Evolutionary conservation across 2,797 vertebrate genomes (phyloP).

Genomic region (Lepilemur ruficaudatus): DNA sequence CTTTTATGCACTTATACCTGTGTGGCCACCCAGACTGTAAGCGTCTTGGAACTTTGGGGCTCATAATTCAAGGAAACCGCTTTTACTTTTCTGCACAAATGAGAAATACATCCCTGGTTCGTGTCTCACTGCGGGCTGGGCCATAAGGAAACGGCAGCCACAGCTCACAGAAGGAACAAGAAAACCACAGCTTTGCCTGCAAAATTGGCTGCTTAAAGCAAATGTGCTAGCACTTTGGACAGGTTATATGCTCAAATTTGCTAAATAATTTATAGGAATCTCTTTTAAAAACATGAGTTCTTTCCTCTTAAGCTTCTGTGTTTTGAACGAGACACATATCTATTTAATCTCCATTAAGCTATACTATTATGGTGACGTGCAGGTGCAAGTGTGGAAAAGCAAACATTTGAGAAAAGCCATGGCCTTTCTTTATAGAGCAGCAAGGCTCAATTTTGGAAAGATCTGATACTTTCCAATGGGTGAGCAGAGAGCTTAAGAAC

Average conservation of each 20-base stretch:
- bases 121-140: constrained; percentile 29
- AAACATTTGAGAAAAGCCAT: constrained; percentile 42
- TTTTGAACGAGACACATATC: constrained; percentile 59
- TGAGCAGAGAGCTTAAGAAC: not conserved
- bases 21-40: constrained; percentile 62
- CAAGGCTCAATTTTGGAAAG: not conserved
- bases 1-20: constrained; percentile 60
- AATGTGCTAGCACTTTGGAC: constrained; percentile 55
- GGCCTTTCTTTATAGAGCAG: not conserved
- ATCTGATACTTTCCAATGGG: constrained; percentile 13
- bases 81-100: constrained; percentile 49
- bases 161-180: constrained; percentile 44
- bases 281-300: constrained; percentile 66
- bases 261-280: constrained; percentile 71
- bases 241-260: constrained; percentile 21
- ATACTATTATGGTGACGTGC: constrained; percentile 36
- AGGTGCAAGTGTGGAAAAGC: constrained; percentile 65
- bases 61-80: constrained; percentile 57
- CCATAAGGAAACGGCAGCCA: not conserved
- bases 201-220: constrained; percentile 25
- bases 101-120: constrained; percentile 60
- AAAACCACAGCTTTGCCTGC: constrained; percentile 62
- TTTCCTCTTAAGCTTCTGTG: constrained; percentile 63
- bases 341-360: constrained; percentile 30
- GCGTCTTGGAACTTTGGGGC: constrained; percentile 13